These are phyloP conservation scores for Patagioenas fasciata DNA, from an alignment of 2,113 vertebrate species.

Conservation along the genomic window DNA sequence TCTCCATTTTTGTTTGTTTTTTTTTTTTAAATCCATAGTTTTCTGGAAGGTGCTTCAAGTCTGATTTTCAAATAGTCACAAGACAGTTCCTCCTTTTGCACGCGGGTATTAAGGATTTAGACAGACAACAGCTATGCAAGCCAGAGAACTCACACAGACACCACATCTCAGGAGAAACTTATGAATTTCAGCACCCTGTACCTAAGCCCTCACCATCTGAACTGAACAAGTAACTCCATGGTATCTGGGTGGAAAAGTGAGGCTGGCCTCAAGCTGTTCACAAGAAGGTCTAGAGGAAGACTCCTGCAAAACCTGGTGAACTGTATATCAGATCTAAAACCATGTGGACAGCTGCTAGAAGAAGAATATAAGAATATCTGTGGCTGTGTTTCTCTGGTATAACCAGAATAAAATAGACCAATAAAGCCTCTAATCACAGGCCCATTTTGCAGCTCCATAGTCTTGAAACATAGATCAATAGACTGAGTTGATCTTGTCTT, in stretches of 20 bases:
- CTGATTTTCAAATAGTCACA: neutral
- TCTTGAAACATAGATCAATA: neutral
- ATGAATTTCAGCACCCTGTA: neutral
- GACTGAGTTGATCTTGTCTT: neutral
- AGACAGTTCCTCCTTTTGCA: neutral
- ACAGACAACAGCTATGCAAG: neutral
- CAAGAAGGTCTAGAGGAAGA: neutral
- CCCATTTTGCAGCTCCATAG: neutral
- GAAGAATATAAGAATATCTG: neutral
- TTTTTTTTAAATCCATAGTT: neutral
- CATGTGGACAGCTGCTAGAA: neutral
- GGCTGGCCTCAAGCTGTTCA: neutral
- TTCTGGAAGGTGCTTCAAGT: neutral
- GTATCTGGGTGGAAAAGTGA: neutral
- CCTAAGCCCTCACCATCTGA: neutral
- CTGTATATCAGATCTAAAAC: neutral
- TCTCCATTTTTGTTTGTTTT: accelerated
- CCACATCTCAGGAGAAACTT: neutral
- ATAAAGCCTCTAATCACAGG: neutral
- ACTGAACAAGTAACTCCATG: neutral
- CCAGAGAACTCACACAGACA: neutral
- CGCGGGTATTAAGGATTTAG: neutral
- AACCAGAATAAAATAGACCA: neutral
- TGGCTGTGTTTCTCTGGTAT: neutral
- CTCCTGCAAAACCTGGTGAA: neutral